Base-by-base conservation (phyloP, 2,113 vertebrate genomes). In the Bos taurus region DNA sequence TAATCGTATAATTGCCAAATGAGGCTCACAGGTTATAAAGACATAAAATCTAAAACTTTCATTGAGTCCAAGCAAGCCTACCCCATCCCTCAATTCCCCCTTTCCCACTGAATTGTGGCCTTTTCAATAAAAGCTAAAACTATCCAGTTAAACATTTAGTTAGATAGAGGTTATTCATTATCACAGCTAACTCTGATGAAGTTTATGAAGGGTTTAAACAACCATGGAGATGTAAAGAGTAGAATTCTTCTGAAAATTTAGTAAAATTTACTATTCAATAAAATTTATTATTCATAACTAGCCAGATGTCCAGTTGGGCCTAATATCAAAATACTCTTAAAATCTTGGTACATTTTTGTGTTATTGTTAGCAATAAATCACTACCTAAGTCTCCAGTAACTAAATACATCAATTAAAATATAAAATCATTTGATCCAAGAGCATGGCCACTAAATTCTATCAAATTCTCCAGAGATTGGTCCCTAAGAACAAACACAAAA, bases 121-220 rank as follows among this genome's bases (percentile, higher is more conserved):
- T 16, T 48, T 50, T 80, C 77, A 19, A 80, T 50, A 80, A 50
- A 50, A 30, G 46, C 46, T 50, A 98, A 98, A 98, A 98, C 95
- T 50, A 90, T 94, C 93, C 96, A 98, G 77, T 98, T 97, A 92
- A 92, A 98, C 98, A 98, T 97, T 97, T 97, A 98, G 97, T 97
- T 96, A 98, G 97, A 14, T 94, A 46, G 97, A 98, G 95, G 98
- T 98, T 98, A 97, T 36, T 1, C 6, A 98, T 90, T 96, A 97
- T 90, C 83, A 96, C 88, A 95, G 90, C 84, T 98, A 96, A 98
- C 97, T 95, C 96, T 91, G 98, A 96, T 93, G 98, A 98, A 97
- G 96, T 97, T 98, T 96, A 97, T 96, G 59, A 98, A 98, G 59
- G 93, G 91, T 97, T 98, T 97, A 97, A 92, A 88, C 94, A 94